Percentiles rank a stretch among this genome's conserved stretches.
Evolutionary conservation across 2,113 vertebrate genomes (phyloP).

Genomic region (Rhynchomys soricoides): DNA sequence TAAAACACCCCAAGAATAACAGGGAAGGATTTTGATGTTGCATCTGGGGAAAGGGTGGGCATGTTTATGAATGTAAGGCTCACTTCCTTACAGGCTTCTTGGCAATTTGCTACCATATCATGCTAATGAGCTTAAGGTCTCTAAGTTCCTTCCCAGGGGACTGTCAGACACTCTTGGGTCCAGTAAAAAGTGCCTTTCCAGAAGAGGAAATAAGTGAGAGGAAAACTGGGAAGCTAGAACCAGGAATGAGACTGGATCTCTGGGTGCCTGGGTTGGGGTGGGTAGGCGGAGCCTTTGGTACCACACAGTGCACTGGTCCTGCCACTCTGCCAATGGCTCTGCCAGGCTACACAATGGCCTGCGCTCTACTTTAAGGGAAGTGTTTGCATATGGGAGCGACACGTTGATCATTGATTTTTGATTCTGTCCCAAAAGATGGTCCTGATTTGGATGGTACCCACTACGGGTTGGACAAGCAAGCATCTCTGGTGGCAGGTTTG

Average conservation of each 20-base stretch:
- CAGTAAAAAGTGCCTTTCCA: not conserved
- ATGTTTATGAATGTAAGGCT: not conserved
- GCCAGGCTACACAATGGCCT: not conserved
- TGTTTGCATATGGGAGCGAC: not conserved
- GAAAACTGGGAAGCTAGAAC: not conserved
- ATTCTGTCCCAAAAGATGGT: not conserved
- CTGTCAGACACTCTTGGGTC: not conserved
- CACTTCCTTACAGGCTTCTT: not conserved
- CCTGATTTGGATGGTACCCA: not conserved
- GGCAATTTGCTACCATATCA: conserved; percentile 1
- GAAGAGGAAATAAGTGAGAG: not conserved
- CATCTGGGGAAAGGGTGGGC: not conserved
- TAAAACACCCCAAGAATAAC: conserved; percentile 17
- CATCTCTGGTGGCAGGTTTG: not conserved
- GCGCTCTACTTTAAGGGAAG: not conserved
- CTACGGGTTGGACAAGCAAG: not conserved
- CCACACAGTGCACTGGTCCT: too few species aligned
- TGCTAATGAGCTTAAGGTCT: conserved; percentile 13
- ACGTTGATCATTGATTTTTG: not conserved
- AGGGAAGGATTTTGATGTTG: conserved; percentile 18
- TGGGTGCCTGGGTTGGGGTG: not conserved
- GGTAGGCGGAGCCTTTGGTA: not conserved
- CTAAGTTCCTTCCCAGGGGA: conserved; percentile 30
- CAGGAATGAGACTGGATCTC: not conserved
- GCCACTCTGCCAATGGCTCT: not conserved